Base-by-base conservation (phyloP, 2,113 vertebrate species). In the Willisornis vidua region DNA sequence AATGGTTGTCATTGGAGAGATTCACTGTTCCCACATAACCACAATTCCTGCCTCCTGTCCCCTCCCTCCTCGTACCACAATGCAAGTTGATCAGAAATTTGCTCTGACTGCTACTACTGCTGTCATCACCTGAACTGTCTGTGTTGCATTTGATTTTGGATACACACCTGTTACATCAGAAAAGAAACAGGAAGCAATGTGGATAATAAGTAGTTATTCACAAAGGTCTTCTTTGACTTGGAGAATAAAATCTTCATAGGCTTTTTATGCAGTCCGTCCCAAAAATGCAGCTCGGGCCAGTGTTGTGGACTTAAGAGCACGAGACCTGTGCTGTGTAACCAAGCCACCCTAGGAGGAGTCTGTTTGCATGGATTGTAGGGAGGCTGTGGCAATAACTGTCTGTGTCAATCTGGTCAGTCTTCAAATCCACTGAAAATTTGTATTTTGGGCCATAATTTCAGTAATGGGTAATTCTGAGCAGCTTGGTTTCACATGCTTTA, bases 311-410 rank as follows among this genome's bases (percentile, higher is more conserved):
- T 49, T 49, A 7, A 19, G 73, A 59, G 31, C 19, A 84, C 46
- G n/a, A 41, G n/a, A 41, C 26, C 57, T 77, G n/a, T 0, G 0
- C 41, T 2, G 1, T 25, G n/a, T 54, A 23, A 74, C 29, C 3
- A 0, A 9, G 7, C 71, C 20, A 25, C 24, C 16, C 11, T 18
- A 18, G 8, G 31, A 78, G 78, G 61, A 71, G 23, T 74, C 57
- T 92, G 52, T 75, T 57, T 55, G 57, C 12, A 4, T 7, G 45
- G 22, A 7, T 45, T 54, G 37, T 62, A 43, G 49, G 10, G 10
- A 51, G 17, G 23, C 58, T 59, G 4, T 57, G 26, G n/a, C 23
- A 52, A 14, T 39, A 73, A 26, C n/a, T 55, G 0, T 51, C 19
- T 35, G 3, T 66, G 22, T 46, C 62, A 52, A 19, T 24, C 7